Percentiles rank a stretch among this genome's conserved stretches.
phyloP scores from a whole-genome alignment of 2,113 vertebrate species.

The Ameiurus melas region DNA sequence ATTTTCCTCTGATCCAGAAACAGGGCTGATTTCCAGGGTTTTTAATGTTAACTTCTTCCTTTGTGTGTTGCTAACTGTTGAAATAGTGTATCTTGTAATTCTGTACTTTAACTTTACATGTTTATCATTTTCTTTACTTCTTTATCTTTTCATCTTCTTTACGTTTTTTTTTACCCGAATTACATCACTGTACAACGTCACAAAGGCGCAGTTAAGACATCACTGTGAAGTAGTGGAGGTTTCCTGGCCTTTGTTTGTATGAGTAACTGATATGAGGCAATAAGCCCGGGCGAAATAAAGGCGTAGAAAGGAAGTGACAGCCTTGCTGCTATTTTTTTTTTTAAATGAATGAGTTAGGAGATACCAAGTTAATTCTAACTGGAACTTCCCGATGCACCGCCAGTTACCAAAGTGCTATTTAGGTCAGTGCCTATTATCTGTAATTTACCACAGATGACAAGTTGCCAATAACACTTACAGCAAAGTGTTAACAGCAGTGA shows the following conservation, averaged over 20 bases:
- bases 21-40: background rate
- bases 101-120: background rate
- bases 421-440: background rate
- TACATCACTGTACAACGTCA: slow-evolving; percentile 8
- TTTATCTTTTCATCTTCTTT: background rate
- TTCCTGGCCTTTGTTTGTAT: background rate
- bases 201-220: background rate
- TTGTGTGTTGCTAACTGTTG: background rate
- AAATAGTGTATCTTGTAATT: slow-evolving; percentile 8
- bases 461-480: background rate
- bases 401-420: background rate
- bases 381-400: slow-evolving; percentile 7
- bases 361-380: background rate
- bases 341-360: background rate
- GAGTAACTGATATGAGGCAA: background rate
- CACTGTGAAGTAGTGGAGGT: background rate
- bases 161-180: slow-evolving; percentile 19
- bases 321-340: background rate
- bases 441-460: background rate
- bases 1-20: background rate
- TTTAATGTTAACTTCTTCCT: background rate
- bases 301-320: slow-evolving; percentile 9
- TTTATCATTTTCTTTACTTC: background rate
- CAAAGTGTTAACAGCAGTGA: background rate
- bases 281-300: background rate